phyloP scores from a whole-genome alignment of 2,113 vertebrate genomes.

The Nicator chloris region DNA sequence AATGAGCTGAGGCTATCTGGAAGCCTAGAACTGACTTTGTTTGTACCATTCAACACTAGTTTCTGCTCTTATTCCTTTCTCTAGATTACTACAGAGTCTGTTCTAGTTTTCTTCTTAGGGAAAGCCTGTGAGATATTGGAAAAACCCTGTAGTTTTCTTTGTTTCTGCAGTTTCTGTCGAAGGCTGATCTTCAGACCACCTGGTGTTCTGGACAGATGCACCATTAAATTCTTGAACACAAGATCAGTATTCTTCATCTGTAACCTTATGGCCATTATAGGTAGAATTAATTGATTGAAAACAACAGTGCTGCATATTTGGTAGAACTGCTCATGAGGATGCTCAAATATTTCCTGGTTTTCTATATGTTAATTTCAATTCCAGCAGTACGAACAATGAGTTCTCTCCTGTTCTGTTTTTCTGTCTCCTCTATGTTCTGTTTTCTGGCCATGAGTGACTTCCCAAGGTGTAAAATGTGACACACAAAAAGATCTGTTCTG shows the following conservation, averaged over 20 bases:
- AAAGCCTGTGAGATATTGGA: neutral
- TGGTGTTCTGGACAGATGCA: neutral
- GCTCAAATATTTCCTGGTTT: neutral
- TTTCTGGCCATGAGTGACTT: neutral
- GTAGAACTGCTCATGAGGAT: neutral
- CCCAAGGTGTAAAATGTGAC: neutral
- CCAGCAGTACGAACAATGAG: neutral
- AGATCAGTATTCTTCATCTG: neutral
- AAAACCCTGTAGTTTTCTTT: neutral
- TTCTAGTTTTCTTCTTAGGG: neutral
- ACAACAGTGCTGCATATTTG: neutral
- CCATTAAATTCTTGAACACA: neutral
- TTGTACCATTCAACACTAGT: neutral
- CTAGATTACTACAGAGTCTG: neutral
- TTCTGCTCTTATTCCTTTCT: neutral
- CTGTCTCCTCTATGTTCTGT: neutral
- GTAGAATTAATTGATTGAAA: neutral
- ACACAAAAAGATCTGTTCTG: neutral
- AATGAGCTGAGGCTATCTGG: neutral
- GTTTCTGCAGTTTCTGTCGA: neutral
- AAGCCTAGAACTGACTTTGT: neutral
- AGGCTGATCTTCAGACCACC: neutral
- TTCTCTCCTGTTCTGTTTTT: neutral
- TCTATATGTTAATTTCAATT: neutral
- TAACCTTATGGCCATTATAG: neutral